phyloP scores from a whole-genome alignment of 2,797 vertebrate species.

The Lophotriccus pileatus region DNA sequence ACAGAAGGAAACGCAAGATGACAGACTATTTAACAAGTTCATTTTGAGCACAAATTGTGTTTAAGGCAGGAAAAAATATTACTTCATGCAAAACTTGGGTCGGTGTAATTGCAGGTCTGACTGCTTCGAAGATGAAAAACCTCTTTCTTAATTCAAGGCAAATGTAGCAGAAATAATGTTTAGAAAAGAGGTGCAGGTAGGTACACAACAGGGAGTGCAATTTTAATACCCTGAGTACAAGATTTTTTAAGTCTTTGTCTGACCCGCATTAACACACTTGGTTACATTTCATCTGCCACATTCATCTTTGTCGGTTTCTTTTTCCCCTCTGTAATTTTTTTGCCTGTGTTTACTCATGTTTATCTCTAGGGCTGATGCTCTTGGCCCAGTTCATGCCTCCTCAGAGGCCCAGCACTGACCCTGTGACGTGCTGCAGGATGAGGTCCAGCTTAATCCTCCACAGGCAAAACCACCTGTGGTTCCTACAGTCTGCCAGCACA shows the following conservation, averaged over 20 bases:
- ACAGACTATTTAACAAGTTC: conserved; percentile 62
- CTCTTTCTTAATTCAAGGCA: conserved; percentile 60
- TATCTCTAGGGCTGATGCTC: neutral
- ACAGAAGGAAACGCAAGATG: conserved; percentile 30
- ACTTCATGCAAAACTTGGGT: conserved; percentile 60
- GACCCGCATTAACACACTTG: neutral
- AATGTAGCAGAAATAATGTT: conserved; percentile 68
- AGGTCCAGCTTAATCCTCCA: neutral
- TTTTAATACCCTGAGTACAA: conserved; percentile 59
- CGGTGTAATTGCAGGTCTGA: conserved; percentile 61
- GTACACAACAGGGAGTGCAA: conserved; percentile 49
- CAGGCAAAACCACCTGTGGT: neutral
- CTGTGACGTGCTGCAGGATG: accelerated
- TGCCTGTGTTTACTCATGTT: neutral
- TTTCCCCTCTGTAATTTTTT: neutral
- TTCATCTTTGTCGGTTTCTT: neutral
- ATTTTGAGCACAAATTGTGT: conserved; percentile 58
- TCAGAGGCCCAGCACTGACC: accelerated
- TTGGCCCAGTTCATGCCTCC: neutral
- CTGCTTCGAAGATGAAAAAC: conserved; percentile 60
- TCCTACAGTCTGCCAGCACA: accelerated
- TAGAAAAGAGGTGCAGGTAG: conserved; percentile 49
- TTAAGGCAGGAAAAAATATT: conserved; percentile 63
- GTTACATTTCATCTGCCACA: conserved; percentile 23
- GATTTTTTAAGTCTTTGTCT: conserved; percentile 31